phyloP scores from a whole-genome alignment of 2,888 invertebrate genomes.

The Leptinotarsa juncta region DNA sequence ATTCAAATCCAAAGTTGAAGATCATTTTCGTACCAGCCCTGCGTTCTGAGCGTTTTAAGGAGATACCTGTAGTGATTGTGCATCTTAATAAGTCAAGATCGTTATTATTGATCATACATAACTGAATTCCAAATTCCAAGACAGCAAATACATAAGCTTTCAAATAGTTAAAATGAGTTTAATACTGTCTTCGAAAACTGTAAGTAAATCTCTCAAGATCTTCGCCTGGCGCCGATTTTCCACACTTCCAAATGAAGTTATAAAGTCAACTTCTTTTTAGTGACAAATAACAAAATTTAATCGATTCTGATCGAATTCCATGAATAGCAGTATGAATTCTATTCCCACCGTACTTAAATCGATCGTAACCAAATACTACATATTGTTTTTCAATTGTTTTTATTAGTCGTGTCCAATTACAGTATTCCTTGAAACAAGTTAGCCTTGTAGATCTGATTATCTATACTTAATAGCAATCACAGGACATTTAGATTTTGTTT shows the following conservation, averaged over 20 bases:
- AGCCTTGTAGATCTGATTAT: neutral
- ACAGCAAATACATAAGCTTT: too few relatives aligned
- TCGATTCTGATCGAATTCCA: neutral
- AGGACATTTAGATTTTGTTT: neutral
- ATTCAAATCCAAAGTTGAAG: too few relatives aligned
- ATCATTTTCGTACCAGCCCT: too few relatives aligned
- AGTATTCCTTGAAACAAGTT: slow-evolving; percentile 2
- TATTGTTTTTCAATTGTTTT: slow-evolving; percentile 21
- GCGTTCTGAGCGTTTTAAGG: too few relatives aligned
- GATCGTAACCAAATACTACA: slow-evolving; percentile 4
- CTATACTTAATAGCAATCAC: neutral
- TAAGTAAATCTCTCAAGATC: too few relatives aligned
- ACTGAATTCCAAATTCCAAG: too few relatives aligned
- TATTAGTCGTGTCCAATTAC: slow-evolving; percentile 16
- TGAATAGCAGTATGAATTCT: neutral
- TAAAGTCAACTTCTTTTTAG: neutral
- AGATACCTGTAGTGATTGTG: too few relatives aligned
- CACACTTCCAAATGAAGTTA: neutral
- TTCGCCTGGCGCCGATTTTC: neutral
- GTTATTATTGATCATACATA: too few relatives aligned
- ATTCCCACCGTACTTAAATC: slow-evolving; percentile 12
- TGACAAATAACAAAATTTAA: neutral
- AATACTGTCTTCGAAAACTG: too few relatives aligned
- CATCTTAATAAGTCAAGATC: too few relatives aligned
- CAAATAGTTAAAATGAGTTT: too few relatives aligned